phyloP scores from a whole-genome alignment of 1,140 invertebrate species.

The Mya arenaria region DNA sequence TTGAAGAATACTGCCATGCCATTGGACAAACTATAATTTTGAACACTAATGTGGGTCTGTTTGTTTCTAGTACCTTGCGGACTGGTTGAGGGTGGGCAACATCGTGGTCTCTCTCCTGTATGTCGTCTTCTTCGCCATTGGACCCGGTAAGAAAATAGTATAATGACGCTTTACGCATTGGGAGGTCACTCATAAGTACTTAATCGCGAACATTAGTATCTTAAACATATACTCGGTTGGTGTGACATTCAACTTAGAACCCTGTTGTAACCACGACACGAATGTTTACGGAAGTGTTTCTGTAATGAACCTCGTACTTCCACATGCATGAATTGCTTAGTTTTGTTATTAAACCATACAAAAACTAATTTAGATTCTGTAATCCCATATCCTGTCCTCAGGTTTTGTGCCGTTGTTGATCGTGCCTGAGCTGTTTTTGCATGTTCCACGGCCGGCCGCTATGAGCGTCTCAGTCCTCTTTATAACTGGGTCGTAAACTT shows the following conservation, averaged over 20 bases:
- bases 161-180: neutral
- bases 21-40: too few relatives aligned
- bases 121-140: conserved; percentile 95
- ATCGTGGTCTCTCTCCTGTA: conserved; percentile 90
- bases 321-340: neutral
- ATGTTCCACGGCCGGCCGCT: neutral
- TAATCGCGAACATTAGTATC: too few relatives aligned
- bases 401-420: too few relatives aligned
- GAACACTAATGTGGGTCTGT: too few relatives aligned
- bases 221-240: neutral
- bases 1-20: too few relatives aligned
- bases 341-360: neutral
- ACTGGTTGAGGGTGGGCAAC: conserved; percentile 95
- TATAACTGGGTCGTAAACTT: conserved; percentile 99
- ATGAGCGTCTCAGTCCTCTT: too few relatives aligned
- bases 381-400: neutral
- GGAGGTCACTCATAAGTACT: neutral
- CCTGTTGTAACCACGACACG: neutral
- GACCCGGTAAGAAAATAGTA: conserved; percentile 80
- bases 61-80: conserved; percentile 83
- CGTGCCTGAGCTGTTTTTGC: neutral
- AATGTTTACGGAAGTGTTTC: too few relatives aligned
- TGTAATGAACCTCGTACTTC: too few relatives aligned
- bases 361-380: neutral
- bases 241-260: neutral